phyloP scores from a whole-genome alignment of 2,888 invertebrate species.

The Zygogramma bicolorata region DNA sequence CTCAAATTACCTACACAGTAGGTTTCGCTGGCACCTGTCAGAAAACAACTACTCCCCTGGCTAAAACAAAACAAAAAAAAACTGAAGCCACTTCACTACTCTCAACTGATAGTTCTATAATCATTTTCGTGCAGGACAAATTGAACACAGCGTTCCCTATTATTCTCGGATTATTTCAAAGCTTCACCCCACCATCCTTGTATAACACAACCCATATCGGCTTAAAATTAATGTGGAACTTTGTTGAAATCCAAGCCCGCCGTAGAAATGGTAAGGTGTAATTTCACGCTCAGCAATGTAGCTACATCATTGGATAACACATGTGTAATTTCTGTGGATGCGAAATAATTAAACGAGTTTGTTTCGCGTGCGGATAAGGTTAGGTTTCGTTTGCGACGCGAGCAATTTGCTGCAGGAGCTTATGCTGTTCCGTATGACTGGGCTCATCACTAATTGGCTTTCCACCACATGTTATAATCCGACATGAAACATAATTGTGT shows the following conservation, averaged over 20 bases:
- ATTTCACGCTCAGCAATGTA: background rate
- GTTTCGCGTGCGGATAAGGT: slow-evolving; percentile 37
- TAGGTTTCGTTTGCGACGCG: slow-evolving; percentile 47
- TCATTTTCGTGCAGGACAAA: too few relatives aligned
- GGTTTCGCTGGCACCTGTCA: too few relatives aligned
- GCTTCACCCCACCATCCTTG: background rate
- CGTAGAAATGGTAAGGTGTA: slow-evolving; percentile 5
- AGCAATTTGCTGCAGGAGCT: slow-evolving; percentile 57
- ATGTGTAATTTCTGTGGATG: slow-evolving; percentile 46
- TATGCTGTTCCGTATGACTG: slow-evolving; percentile 62
- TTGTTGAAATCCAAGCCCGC: slow-evolving; percentile 17
- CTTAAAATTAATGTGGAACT: slow-evolving; percentile 22
- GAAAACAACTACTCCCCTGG: too few relatives aligned
- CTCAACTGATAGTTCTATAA: too few relatives aligned
- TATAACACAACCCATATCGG: background rate
- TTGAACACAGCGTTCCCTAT: too few relatives aligned
- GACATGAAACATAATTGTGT: slow-evolving; percentile 66
- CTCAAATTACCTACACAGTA: too few relatives aligned
- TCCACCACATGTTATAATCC: slow-evolving; percentile 66
- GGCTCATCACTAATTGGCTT: slow-evolving; percentile 65
- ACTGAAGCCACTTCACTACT: too few relatives aligned
- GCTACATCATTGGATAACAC: slow-evolving; percentile 40
- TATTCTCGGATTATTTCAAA: too few relatives aligned
- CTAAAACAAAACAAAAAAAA: too few relatives aligned
- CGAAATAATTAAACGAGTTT: slow-evolving; percentile 46